Evolutionary conservation across 2,797 vertebrate genomes (phyloP).

Genomic region (Chrosomus eos): DNA sequence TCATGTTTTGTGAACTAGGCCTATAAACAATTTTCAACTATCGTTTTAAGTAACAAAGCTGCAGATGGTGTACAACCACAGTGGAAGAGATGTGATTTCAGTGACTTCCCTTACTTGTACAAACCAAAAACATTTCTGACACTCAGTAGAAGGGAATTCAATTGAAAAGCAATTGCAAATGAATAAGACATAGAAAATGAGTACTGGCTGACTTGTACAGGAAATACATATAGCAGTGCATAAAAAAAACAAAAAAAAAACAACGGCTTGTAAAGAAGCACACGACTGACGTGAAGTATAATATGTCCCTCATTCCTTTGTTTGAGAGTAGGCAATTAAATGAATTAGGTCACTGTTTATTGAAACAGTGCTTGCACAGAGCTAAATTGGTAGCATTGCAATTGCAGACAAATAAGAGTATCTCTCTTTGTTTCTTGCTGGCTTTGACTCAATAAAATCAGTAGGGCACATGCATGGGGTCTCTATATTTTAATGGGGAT

Average conservation of each 20-base stretch:
- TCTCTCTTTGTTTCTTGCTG: slow-evolving; percentile 55
- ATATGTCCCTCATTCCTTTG: slow-evolving; percentile 15
- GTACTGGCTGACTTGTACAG: not conserved
- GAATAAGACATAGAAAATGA: not conserved
- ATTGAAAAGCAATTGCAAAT: slow-evolving; percentile 20
- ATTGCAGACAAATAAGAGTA: slow-evolving; percentile 71
- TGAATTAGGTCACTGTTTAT: slow-evolving; percentile 75
- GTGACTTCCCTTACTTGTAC: not conserved
- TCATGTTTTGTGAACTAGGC: too few relatives aligned
- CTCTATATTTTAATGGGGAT: not conserved
- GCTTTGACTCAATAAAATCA: not conserved
- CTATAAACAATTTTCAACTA: too few relatives aligned
- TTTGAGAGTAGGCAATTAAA: slow-evolving; percentile 72
- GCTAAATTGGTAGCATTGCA: slow-evolving; percentile 64
- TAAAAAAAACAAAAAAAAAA: not conserved
- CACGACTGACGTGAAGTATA: slow-evolving; percentile 18
- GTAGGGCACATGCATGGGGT: not conserved
- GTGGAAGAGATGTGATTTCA: not conserved
- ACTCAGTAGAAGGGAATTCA: not conserved
- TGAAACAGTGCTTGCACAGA: slow-evolving; percentile 68
- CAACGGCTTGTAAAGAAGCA: not conserved
- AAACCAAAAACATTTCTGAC: slow-evolving; percentile 7
- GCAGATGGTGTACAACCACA: not conserved
- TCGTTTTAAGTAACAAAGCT: not conserved
- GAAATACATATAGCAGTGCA: slow-evolving; percentile 9